phyloP scores from a whole-genome alignment of 2,113 vertebrate species.

The Saguinus midas region DNA sequence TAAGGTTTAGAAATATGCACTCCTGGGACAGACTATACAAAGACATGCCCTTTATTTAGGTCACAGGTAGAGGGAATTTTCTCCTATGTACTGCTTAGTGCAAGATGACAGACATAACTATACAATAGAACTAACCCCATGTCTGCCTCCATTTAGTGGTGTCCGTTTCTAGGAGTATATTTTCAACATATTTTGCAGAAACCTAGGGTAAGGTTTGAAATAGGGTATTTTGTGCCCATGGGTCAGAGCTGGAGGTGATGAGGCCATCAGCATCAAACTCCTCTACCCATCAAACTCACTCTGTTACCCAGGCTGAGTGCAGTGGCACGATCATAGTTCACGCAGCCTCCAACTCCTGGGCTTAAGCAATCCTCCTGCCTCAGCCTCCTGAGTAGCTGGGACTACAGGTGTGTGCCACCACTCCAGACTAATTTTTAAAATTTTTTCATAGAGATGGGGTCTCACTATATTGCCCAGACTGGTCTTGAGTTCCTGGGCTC shows the following conservation, averaged over 20 bases:
- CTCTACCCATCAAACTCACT: not conserved
- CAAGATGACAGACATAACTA: not conserved
- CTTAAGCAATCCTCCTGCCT: not conserved
- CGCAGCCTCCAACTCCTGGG: not conserved
- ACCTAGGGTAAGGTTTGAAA: not conserved
- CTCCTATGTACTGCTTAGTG: not conserved
- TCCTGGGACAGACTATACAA: not conserved
- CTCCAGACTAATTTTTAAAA: not conserved
- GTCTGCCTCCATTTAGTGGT: rapidly evolving
- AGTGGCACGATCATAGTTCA: not conserved
- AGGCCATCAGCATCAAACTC: rapidly evolving
- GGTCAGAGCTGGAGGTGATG: not conserved
- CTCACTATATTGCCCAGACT: not conserved
- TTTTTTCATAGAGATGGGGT: not conserved
- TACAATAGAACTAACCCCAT: rapidly evolving
- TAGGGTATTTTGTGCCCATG: not conserved
- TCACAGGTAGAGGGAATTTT: not conserved
- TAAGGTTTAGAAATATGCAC: not conserved
- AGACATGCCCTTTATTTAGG: not conserved
- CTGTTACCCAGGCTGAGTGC: not conserved
- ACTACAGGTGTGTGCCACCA: not conserved
- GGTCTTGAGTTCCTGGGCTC: not conserved
- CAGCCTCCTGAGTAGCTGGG: not conserved
- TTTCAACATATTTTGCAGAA: not conserved
- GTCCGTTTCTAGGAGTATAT: not conserved